Conservation (phyloP, 2,797 vertebrate genomes). For the Poeciliopsis gracilis region DNA sequence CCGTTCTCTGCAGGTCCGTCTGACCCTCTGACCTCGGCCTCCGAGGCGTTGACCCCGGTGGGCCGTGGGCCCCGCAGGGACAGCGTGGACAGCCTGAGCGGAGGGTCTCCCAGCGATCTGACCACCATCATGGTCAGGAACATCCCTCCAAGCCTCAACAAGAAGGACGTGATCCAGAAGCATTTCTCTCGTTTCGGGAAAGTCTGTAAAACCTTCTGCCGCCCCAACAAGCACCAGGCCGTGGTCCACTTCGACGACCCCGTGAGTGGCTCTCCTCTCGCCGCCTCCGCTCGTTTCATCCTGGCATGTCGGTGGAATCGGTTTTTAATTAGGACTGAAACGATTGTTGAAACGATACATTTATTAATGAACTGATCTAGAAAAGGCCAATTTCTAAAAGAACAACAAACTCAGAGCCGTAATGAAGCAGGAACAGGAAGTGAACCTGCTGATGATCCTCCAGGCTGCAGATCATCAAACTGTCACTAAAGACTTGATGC, state of each 20-base stretch:
- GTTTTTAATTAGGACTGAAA: neutral
- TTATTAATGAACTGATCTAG: neutral
- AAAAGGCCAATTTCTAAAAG: no score
- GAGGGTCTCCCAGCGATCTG: conserved; percentile 74
- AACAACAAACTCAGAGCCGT: no score
- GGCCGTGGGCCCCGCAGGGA: conserved; percentile 73
- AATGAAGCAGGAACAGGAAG: no score
- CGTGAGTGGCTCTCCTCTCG: conserved; percentile 76
- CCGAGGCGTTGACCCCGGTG: conserved; percentile 16
- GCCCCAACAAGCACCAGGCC: conserved; percentile 81
- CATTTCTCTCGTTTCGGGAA: conserved; percentile 88
- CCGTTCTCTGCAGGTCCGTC: conserved; percentile 24
- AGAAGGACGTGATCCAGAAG: conserved; percentile 80
- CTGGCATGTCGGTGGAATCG: no score
- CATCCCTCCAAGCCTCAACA: conserved; percentile 84
- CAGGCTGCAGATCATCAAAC: no score
- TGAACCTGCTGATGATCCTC: no score
- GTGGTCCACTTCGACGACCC: conserved; percentile 89
- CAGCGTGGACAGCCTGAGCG: conserved; percentile 79
- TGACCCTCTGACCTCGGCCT: conserved; percentile 32
- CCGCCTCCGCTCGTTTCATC: neutral
- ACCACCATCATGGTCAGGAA: conserved; percentile 86
- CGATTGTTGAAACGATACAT: no score
- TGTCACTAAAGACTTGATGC: no score
- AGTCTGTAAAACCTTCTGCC: conserved; percentile 82